Evolutionary conservation across 2,888 invertebrate genomes (phyloP).

Genomic region (Synergus gifuensis): DNA sequence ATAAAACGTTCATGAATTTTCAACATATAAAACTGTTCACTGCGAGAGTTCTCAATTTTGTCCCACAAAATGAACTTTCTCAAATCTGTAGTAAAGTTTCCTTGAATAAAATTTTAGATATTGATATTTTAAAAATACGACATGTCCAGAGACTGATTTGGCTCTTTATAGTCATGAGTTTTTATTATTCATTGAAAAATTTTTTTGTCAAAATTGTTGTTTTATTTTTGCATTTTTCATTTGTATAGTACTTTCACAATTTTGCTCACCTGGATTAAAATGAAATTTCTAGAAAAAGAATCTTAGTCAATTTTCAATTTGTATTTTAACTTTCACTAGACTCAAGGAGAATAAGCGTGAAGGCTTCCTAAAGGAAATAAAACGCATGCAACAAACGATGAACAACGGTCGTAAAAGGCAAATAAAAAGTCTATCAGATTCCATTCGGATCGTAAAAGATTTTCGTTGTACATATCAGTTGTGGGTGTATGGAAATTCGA

Average conservation of each 20-base stretch:
- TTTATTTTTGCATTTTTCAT: too few relatives aligned
- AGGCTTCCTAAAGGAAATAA: constrained; percentile 10
- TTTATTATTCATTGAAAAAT: too few relatives aligned
- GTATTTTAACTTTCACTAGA: neutral
- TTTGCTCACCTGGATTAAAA: too few relatives aligned
- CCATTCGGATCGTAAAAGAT: constrained; percentile 10
- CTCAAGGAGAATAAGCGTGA: neutral
- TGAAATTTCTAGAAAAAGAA: neutral
- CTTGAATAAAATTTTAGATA: neutral
- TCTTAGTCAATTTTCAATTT: neutral
- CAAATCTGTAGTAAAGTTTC: neutral
- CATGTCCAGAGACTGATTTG: too few relatives aligned
- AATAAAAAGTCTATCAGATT: constrained; percentile 32
- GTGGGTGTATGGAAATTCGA: constrained; percentile 18
- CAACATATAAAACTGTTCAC: neutral
- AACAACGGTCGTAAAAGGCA: constrained; percentile 17
- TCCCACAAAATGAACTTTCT: neutral
- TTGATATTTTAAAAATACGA: neutral
- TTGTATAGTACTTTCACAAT: too few relatives aligned
- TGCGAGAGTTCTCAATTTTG: neutral
- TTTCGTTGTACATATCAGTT: constrained; percentile 6
- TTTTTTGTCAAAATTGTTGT: too few relatives aligned
- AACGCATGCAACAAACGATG: constrained; percentile 26
- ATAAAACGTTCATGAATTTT: constrained; percentile 6
- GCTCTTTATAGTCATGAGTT: too few relatives aligned